phyloP scores from a whole-genome alignment of 1,140 invertebrate genomes.

The Drosophila pectinifera region DNA sequence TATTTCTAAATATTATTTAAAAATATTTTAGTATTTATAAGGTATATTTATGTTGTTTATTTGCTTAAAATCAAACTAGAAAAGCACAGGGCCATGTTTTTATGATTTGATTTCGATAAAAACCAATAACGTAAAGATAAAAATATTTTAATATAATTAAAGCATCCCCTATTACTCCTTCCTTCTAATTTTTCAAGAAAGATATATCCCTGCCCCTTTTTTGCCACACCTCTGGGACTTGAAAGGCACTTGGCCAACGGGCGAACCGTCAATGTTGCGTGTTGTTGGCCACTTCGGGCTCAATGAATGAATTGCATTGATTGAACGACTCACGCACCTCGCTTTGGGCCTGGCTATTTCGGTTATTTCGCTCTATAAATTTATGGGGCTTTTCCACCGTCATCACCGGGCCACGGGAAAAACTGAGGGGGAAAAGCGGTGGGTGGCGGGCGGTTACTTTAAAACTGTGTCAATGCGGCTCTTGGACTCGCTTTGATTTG shows the following conservation, averaged over 20 bases:
- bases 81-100: too few species aligned
- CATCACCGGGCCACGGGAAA: constrained; percentile 6
- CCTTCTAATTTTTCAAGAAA: not conserved
- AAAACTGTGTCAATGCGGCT: constrained; percentile 66
- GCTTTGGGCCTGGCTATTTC: constrained; percentile 37
- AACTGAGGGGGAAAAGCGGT: constrained; percentile 12
- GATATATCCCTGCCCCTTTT: not conserved
- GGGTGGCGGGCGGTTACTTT: constrained; percentile 13
- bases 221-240: constrained; percentile 17
- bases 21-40: too few species aligned
- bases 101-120: too few species aligned
- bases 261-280: constrained; percentile 43
- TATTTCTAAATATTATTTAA: too few species aligned
- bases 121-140: too few species aligned
- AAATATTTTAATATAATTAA: too few species aligned
- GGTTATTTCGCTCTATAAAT: constrained; percentile 59
- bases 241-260: constrained; percentile 53
- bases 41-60: too few species aligned
- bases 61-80: too few species aligned
- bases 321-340: constrained; percentile 73
- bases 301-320: constrained; percentile 83
- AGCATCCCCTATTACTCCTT: not conserved
- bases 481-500: constrained; percentile 60
- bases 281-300: constrained; percentile 64
- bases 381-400: constrained; percentile 45